Percentiles rank a stretch among this genome's conserved stretches.
Evolutionary conservation across 1,140 invertebrate species (phyloP).

Genomic region (Leptopilina boulardi): DNA sequence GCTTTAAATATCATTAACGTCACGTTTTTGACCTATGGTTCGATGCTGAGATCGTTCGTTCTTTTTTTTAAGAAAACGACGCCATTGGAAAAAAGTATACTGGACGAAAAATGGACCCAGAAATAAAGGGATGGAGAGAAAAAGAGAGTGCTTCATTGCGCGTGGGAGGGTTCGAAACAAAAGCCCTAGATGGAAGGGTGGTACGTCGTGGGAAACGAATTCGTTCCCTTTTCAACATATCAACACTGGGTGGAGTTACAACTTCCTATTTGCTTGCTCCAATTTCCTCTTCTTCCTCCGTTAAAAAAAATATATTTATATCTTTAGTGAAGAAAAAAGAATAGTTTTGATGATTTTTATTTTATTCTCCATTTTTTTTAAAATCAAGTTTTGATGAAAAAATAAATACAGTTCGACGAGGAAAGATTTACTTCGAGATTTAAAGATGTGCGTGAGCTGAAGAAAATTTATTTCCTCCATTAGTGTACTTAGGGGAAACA

Average conservation of each 20-base stretch:
- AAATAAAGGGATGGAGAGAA: neutral
- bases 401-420: neutral
- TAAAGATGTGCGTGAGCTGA: neutral
- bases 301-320: neutral
- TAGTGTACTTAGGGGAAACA: conserved; percentile 6
- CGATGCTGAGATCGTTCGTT: conserved; percentile 34
- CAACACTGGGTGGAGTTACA: neutral
- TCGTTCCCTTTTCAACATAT: conserved; percentile 36
- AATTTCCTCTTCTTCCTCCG: neutral
- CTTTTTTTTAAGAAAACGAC: neutral
- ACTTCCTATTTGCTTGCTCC: conserved; percentile 1
- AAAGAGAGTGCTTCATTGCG: conserved; percentile 34
- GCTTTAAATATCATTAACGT: conserved; percentile 35
- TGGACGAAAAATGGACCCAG: conserved; percentile 8
- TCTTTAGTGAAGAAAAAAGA: no score
- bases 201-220: conserved; percentile 49
- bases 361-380: neutral
- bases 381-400: neutral
- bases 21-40: conserved; percentile 50
- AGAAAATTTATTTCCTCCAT: conserved; percentile 25
- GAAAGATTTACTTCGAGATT: no score
- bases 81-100: conserved; percentile 7
- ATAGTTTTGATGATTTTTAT: neutral
- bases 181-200: conserved; percentile 49
- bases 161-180: conserved; percentile 50